Base-by-base conservation (phyloP, 2,888 invertebrate genomes). In the Mesochorus sp. region DNA sequence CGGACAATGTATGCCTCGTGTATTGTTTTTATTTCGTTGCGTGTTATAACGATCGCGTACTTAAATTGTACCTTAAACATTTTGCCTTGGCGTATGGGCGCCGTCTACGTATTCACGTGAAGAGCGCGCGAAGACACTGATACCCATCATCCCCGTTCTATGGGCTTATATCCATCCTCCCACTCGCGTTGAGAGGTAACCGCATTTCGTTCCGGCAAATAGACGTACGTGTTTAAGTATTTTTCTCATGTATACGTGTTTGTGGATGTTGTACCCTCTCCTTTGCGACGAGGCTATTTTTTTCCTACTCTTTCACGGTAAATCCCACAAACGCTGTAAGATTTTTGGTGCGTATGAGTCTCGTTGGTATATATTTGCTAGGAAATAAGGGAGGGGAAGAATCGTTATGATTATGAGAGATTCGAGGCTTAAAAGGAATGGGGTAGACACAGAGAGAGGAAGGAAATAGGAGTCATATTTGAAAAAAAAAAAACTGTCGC, bases 121-220 rank as follows among this genome's bases (percentile, higher is more conserved):
- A 87, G 85, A 82, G 82, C 89, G n/a, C n/a, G 87, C 87, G 86
- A 87, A 89, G 87, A 89, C 87, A 91, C 91, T 91, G 90, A 89
- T 91, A 87, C 89, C 55, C 87, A 88, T 89, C 88, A 90, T 89
- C 86, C 88, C 86, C 84, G 82, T 83, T 76, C 87, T 85, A 88
- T 88, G 88, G 86, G 85, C 87, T 91, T 91, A 91, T 91, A 91
- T 91, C 83, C 87, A 86, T 88, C 78, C 91, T 91, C 91, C 91
- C 91, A 90, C 91, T 86, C 81, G 76, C 12, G 42, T 8, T 12
- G 66, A 73, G 59, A 57, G 28, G 64, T 59, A 80, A 72, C 61
- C 55, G 70, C 80, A 75, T 83, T 82, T 83, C 85, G 85, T 83
- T 82, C 83, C 84, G 81, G 83, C 70, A 62, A 80, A 55, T 55